Evolutionary conservation across 1,140 invertebrate species (phyloP).

Genomic region (Aphaenogaster ashmeadi): DNA sequence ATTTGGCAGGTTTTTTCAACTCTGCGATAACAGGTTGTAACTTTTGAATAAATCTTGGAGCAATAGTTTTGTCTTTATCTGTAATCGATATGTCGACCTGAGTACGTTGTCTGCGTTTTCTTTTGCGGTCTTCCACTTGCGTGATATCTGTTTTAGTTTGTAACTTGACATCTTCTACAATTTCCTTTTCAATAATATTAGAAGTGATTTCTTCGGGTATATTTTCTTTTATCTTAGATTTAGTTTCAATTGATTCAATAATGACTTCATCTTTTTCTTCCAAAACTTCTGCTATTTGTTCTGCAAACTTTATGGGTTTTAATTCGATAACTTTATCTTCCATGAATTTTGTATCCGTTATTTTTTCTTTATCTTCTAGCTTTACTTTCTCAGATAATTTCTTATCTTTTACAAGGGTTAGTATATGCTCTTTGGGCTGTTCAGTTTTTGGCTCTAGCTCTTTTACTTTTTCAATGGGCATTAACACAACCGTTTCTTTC

Average conservation of each 20-base stretch:
- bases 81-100: slow-evolving; percentile 87
- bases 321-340: slow-evolving; percentile 83
- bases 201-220: slow-evolving; percentile 51
- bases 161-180: not conserved
- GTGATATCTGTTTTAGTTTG: slow-evolving; percentile 48
- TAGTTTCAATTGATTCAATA: slow-evolving; percentile 69
- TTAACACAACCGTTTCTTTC: slow-evolving; percentile 42
- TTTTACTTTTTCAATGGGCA: slow-evolving; percentile 16
- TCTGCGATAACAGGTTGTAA: slow-evolving; percentile 90
- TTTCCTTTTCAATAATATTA: slow-evolving; percentile 19
- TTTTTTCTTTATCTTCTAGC: slow-evolving; percentile 23
- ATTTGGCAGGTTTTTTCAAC: slow-evolving; percentile 88
- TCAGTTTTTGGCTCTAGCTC: not conserved
- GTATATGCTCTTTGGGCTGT: not conserved
- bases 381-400: slow-evolving; percentile 40
- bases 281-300: slow-evolving; percentile 61
- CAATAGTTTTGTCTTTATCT: slow-evolving; percentile 87
- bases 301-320: slow-evolving; percentile 83
- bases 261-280: slow-evolving; percentile 79
- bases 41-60: slow-evolving; percentile 91
- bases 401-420: not conserved
- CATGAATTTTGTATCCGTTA: slow-evolving; percentile 38
- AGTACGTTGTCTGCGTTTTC: slow-evolving; percentile 84
- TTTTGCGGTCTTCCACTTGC: slow-evolving; percentile 71
- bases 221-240: slow-evolving; percentile 59